These are phyloP conservation scores for Lottia scabra DNA, from an alignment of 2,888 invertebrate species.

Conservation along the genomic window DNA sequence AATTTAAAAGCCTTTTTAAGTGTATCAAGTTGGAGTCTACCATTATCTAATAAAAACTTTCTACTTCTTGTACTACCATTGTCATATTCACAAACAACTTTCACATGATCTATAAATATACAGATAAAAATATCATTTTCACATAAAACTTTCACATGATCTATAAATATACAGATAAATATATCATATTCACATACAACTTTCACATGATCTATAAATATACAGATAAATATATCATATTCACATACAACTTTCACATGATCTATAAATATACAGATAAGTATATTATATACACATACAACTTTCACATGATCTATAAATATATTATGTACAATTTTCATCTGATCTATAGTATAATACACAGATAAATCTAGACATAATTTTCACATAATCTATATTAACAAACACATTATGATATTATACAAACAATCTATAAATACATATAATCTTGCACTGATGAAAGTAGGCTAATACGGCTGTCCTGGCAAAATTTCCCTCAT, in stretches of 20 bases:
- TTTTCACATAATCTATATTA: constrained; percentile 36
- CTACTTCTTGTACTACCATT: constrained; percentile 42
- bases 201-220: no score
- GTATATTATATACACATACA: background rate
- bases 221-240: background rate
- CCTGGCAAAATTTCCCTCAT: no score
- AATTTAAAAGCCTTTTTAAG: constrained; percentile 58
- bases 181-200: constrained; percentile 9
- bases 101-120: constrained; percentile 38
- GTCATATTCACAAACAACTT: constrained; percentile 41
- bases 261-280: background rate
- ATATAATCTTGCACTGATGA: no score
- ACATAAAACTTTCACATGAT: constrained; percentile 21
- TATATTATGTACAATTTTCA: background rate
- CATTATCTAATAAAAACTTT: constrained; percentile 60
- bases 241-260: constrained; percentile 26
- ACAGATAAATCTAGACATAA: constrained; percentile 16
- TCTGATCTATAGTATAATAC: background rate
- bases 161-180: background rate
- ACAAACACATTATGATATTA: background rate
- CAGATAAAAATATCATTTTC: constrained; percentile 23
- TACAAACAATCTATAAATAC: background rate
- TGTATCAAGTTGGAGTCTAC: constrained; percentile 55
- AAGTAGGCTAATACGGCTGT: no score
- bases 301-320: constrained; percentile 19